phyloP scores from a whole-genome alignment of 1,140 invertebrate genomes.

The Sarcophaga peregrina region DNA sequence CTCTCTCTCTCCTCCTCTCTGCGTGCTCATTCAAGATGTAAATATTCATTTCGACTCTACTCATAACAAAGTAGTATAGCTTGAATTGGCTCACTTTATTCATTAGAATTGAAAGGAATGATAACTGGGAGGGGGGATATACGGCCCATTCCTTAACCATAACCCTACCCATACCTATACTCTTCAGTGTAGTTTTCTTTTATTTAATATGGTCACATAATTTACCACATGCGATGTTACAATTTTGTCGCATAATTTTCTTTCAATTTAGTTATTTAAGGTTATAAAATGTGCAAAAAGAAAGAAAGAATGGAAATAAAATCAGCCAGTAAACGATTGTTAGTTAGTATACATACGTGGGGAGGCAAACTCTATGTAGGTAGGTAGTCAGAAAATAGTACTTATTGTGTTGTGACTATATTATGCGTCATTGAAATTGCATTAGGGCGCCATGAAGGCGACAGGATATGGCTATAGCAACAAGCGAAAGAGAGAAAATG shows the following conservation, averaged over 20 bases:
- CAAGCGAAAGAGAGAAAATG: not conserved
- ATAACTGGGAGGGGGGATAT: too few relatives aligned
- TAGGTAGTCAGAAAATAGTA: not conserved
- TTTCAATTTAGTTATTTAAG: slow-evolving; percentile 31
- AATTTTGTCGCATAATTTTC: slow-evolving; percentile 38
- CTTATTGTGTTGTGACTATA: slow-evolving; percentile 39
- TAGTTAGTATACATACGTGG: too few relatives aligned
- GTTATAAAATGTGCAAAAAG: slow-evolving; percentile 27
- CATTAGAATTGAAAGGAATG: too few relatives aligned
- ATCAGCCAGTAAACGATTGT: not conserved
- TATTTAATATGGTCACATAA: slow-evolving; percentile 34
- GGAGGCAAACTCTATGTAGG: too few relatives aligned
- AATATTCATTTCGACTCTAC: too few relatives aligned
- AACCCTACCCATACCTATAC: too few relatives aligned
- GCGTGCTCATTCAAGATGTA: too few relatives aligned
- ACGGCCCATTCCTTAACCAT: too few relatives aligned
- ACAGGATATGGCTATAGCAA: slow-evolving; percentile 35
- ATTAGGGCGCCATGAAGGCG: slow-evolving; percentile 33
- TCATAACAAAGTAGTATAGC: too few relatives aligned
- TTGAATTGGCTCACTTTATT: too few relatives aligned
- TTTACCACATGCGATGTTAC: slow-evolving; percentile 35
- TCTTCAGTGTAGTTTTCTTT: too few relatives aligned
- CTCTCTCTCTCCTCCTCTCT: too few relatives aligned
- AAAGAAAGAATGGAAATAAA: slow-evolving; percentile 1
- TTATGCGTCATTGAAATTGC: slow-evolving; percentile 42